These are phyloP conservation scores for Poeciliopsis paucimaculata DNA, from an alignment of 2,797 vertebrate species.

Conservation along the genomic window DNA sequence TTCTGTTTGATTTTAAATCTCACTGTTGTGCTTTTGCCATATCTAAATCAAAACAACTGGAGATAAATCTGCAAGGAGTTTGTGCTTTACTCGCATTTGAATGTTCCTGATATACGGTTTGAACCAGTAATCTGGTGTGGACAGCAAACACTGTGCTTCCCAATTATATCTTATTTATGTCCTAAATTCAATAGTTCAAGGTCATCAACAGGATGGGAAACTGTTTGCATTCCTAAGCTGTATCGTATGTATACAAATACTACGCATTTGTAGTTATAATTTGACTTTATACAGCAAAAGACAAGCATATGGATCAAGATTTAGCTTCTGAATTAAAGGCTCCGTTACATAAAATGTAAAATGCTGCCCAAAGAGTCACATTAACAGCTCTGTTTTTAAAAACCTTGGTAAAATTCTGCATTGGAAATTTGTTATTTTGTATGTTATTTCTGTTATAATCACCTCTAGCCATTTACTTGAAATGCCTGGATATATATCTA, in stretches of 20 bases:
- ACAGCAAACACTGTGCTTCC: background rate
- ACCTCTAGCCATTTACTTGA: too few relatives aligned
- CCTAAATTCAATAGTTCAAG: background rate
- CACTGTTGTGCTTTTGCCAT: background rate
- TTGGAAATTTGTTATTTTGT: background rate
- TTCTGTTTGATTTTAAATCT: background rate
- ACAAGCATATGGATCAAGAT: background rate
- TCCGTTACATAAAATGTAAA: background rate
- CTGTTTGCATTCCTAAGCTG: constrained; percentile 19
- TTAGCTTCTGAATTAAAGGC: background rate
- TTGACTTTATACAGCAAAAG: background rate
- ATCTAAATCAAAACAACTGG: background rate
- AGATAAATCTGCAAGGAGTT: background rate
- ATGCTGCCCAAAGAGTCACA: background rate
- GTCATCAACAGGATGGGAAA: constrained; percentile 2
- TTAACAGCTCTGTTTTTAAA: background rate
- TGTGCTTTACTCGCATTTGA: background rate
- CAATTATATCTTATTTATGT: background rate
- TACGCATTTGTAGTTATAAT: background rate
- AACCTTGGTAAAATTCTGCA: background rate
- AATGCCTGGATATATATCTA: too few relatives aligned
- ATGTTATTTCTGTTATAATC: too few relatives aligned
- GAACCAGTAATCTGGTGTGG: background rate
- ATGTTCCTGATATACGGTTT: background rate
- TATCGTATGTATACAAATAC: background rate